These are phyloP conservation scores for Pyrrhia umbra DNA, from an alignment of 2,888 invertebrate species.

Conservation along the genomic window DNA sequence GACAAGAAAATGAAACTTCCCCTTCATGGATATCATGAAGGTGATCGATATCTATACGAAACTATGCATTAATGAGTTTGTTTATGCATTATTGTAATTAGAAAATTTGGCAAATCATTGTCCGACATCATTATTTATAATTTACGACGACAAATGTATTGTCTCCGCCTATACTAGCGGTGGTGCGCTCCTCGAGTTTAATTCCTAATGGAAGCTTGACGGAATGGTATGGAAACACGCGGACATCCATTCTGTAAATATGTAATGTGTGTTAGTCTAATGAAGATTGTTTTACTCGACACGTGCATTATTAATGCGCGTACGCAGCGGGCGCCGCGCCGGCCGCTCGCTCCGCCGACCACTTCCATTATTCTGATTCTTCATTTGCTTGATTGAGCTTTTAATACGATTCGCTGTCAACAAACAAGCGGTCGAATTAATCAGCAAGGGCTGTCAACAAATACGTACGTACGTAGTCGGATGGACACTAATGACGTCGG, in stretches of 20 bases:
- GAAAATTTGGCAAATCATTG: constrained; percentile 85
- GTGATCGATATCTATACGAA: constrained; percentile 69
- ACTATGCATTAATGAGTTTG: constrained; percentile 59
- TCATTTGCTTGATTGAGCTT: constrained; percentile 90
- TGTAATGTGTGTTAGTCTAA: constrained; percentile 87
- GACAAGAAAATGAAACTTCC: constrained; percentile 68
- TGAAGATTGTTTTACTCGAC: constrained; percentile 88
- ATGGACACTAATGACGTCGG: constrained; percentile 81
- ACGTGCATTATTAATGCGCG: constrained; percentile 89
- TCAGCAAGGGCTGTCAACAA: constrained; percentile 85
- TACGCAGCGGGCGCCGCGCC: constrained; percentile 83
- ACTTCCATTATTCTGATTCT: constrained; percentile 89
- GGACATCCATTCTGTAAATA: constrained; percentile 75
- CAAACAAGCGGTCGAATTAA: constrained; percentile 84
- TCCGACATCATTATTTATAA: constrained; percentile 79
- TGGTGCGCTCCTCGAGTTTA: constrained; percentile 67
- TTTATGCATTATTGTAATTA: constrained; percentile 78
- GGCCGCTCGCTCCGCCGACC: constrained; percentile 64
- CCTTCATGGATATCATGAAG: constrained; percentile 48
- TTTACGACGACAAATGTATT: constrained; percentile 70
- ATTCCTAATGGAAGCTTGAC: constrained; percentile 75
- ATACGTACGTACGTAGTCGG: constrained; percentile 67
- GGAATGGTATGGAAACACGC: constrained; percentile 68
- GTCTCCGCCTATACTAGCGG: constrained; percentile 54
- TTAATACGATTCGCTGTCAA: constrained; percentile 89